Base-by-base conservation (phyloP, 2,797 vertebrate genomes). In the Heterohyrax brucei region DNA sequence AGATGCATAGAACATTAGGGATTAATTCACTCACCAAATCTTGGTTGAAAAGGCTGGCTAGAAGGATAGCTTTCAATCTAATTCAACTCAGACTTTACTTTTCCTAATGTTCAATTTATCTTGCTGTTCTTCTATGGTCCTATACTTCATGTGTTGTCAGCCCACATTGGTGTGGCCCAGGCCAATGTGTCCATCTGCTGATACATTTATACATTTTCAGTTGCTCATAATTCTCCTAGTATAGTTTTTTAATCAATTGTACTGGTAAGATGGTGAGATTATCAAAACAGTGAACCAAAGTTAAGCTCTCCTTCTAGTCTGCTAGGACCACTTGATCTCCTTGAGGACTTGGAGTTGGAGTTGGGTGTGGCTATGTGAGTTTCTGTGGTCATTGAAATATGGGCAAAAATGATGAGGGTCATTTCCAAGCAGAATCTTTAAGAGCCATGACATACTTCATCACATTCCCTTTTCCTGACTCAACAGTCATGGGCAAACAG, bases 381-480 rank as follows among this genome's bases (percentile, higher is more conserved):
- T 93, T 28, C 82, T 91, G 73, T 30, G 10, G 16, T 84, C n/a
- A 87, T 62, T 76, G 81, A 87, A 62, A 30, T 86, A 22, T 22
- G 7, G 77, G 16, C 59, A n/a, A 88, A 94, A 70, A 10, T 62
- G 0, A 16, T 33, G 21, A 26, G 18, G 56, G 26, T 50, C 80
- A 64, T 95, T 81, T 81, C 53, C 53, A 85, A 94, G 50, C 22
- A 80, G 56, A 86, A 39, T 83, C 64, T 93, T 68, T 78, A 78
- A 79, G 22, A 89, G 4, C 14, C 90, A 87, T 14, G 24, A 2
- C 6, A 46, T 84, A 30, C 10, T 82, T 78, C 70, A 70, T 26
- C 16, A 13, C 22, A 12, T 44, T 87, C 28, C 80, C 44, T 48
- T 95, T 85, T 48, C 33, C n/a, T 82, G n/a, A 13, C 46, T 76